Conservation (phyloP, 2,888 invertebrate species). For the Folsomia candida region DNA sequence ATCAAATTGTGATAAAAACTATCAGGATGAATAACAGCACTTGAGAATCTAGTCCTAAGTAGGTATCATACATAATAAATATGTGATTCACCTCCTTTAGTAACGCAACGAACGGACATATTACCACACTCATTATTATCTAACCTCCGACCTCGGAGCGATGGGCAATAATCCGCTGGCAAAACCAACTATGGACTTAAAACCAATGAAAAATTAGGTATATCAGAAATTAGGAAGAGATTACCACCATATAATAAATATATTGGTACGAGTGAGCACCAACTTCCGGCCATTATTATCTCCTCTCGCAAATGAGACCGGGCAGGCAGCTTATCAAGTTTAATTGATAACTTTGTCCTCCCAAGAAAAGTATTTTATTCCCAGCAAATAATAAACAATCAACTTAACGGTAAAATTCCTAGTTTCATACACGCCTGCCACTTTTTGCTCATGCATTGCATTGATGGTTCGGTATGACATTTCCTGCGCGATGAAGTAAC, state of each 20-base stretch:
- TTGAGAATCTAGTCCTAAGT: too few species aligned
- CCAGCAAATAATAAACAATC: background rate
- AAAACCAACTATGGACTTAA: background rate
- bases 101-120: too few species aligned
- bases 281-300: background rate
- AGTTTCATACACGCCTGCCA: too few species aligned
- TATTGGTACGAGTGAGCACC: background rate
- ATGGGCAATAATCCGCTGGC: background rate
- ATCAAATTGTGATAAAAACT: too few species aligned
- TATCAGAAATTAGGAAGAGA: background rate
- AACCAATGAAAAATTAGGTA: background rate
- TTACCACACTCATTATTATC: background rate
- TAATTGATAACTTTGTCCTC: background rate
- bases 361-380: too few species aligned
- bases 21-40: background rate
- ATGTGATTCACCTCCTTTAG: background rate
- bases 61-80: too few species aligned
- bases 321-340: background rate
- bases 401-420: too few species aligned
- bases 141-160: background rate
- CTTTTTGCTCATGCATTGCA: too few species aligned
- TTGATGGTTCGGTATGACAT: conserved; percentile 30
- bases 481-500: conserved; percentile 39
- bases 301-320: too few species aligned
- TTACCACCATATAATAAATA: conserved; percentile 1